These are phyloP conservation scores for Periparus ater DNA, from an alignment of 2,797 vertebrate species.

Conservation along the genomic window DNA sequence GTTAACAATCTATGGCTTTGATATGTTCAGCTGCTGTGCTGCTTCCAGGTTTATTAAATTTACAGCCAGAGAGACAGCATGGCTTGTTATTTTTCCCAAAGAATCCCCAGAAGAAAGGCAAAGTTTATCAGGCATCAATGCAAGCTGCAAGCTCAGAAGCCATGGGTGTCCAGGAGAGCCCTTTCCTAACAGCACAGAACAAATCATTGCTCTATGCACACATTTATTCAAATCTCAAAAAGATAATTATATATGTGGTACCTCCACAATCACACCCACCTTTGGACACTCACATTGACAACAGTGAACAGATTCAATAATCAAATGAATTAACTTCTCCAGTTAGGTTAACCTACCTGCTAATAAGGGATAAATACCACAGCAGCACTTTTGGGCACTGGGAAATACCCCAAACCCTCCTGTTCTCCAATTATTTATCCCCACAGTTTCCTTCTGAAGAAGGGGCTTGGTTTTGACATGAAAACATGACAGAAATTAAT, in stretches of 20 bases:
- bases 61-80: slow-evolving; percentile 28
- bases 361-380: background rate
- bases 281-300: rapidly evolving
- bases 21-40: slow-evolving; percentile 15
- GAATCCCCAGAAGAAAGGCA: background rate
- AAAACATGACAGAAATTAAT: background rate
- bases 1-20: slow-evolving; percentile 28
- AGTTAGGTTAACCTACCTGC: background rate
- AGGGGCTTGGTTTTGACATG: background rate
- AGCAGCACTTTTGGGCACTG: background rate
- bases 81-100: background rate
- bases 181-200: background rate
- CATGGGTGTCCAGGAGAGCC: background rate
- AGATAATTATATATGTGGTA: background rate
- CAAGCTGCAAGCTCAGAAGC: background rate
- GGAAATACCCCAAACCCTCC: background rate
- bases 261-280: rapidly evolving
- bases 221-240: background rate
- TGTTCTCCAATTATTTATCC: background rate
- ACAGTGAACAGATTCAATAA: background rate
- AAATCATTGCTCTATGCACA: background rate
- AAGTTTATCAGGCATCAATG: background rate
- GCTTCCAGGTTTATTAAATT: slow-evolving; percentile 62
- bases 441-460: background rate
- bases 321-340: background rate